Conservation (phyloP, 2,888 invertebrate genomes). For the Ecdyonurus torrentis region DNA sequence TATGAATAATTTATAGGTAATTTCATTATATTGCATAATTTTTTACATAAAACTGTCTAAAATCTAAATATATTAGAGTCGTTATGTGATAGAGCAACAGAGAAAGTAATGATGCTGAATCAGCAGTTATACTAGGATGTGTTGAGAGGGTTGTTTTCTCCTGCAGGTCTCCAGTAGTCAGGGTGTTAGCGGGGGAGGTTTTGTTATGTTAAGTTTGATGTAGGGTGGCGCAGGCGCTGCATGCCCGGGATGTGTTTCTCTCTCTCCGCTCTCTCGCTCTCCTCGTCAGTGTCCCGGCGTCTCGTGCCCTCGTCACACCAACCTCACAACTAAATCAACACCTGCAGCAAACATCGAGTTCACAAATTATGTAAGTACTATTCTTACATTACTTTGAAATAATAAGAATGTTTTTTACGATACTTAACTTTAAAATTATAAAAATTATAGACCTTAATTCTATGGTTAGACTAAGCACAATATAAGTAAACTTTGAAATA, state of each 20-base stretch:
- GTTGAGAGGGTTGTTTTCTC: not conserved
- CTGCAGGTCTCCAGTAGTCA: not conserved
- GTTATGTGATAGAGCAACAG: not conserved
- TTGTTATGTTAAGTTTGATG: too few species aligned
- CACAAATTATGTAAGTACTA: too few species aligned
- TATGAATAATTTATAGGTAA: not conserved
- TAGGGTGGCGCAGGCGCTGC: not conserved
- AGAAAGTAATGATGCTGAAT: not conserved
- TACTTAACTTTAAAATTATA: too few species aligned
- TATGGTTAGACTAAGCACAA: too few species aligned
- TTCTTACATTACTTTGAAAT: too few species aligned
- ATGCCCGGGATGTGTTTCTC: too few species aligned
- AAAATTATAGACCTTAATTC: too few species aligned
- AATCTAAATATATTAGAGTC: not conserved
- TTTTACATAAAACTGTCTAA: not conserved
- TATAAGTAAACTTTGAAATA: too few species aligned
- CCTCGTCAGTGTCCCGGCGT: not conserved
- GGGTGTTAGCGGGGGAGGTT: not conserved
- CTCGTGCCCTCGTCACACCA: not conserved
- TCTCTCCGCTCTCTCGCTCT: not conserved
- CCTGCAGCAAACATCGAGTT: too few species aligned
- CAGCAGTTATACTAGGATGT: not conserved
- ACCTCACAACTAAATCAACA: not conserved
- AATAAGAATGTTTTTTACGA: too few species aligned
- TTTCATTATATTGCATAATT: too few species aligned